Percentiles rank a stretch among this genome's conserved stretches.
Conservation (phyloP, 2,888 invertebrate genomes). For the Actias luna region DNA sequence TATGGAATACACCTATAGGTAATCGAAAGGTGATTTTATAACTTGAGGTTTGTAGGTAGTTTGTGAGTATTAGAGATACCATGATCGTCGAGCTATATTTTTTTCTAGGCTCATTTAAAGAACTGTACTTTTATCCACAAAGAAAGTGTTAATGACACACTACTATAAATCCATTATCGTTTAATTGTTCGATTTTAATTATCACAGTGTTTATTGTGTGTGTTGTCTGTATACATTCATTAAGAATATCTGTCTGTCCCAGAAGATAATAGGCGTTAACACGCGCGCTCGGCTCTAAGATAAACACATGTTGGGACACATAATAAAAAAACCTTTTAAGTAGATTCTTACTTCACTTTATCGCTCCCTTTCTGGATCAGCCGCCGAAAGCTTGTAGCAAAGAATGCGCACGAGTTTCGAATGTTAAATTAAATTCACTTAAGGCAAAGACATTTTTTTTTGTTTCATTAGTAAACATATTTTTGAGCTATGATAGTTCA, state of each 20-base stretch:
- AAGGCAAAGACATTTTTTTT: constrained; percentile 36
- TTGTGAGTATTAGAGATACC: too few relatives aligned
- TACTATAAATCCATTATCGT: too few relatives aligned
- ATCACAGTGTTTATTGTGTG: background rate
- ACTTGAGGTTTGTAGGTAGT: too few relatives aligned
- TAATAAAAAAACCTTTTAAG: constrained; percentile 5
- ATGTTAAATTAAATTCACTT: constrained; percentile 49
- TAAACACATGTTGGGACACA: background rate
- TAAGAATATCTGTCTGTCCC: background rate
- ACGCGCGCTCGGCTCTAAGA: constrained; percentile 1
- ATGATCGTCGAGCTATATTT: too few relatives aligned
- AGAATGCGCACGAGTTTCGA: constrained; percentile 56
- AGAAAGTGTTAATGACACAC: too few relatives aligned
- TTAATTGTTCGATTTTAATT: background rate
- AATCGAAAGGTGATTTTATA: too few relatives aligned
- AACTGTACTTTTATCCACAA: too few relatives aligned
- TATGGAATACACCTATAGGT: too few relatives aligned
- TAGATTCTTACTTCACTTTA: constrained; percentile 6
- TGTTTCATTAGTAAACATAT: too few relatives aligned
- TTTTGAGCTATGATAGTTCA: too few relatives aligned
- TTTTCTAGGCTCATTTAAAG: too few relatives aligned
- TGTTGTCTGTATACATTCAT: background rate
- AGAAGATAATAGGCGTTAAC: constrained; percentile 4
- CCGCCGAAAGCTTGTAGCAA: constrained; percentile 34
- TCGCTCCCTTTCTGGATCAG: constrained; percentile 22